phyloP scores from a whole-genome alignment of 2,888 invertebrate species.

The Oscheius sp. region DNA sequence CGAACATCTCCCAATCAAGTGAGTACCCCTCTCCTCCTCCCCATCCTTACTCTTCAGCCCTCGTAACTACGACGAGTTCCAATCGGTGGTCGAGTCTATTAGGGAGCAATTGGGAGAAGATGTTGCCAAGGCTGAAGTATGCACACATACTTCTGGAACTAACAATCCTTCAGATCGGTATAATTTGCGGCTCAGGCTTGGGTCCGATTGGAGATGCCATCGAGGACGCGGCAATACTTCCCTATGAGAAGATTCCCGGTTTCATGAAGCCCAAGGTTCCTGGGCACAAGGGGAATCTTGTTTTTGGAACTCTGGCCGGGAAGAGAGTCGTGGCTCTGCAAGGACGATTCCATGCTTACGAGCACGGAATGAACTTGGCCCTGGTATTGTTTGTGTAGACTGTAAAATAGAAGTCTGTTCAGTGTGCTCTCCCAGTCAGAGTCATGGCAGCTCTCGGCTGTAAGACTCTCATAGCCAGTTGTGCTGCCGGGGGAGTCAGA shows the following conservation, averaged over 20 bases:
- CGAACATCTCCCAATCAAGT: constrained; percentile 14
- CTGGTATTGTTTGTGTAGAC: constrained; percentile 45
- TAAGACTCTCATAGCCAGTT: constrained; percentile 88
- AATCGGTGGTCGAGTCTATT: constrained; percentile 50
- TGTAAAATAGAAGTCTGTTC: constrained; percentile 9
- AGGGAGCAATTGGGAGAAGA: constrained; percentile 46
- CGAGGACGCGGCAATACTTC: constrained; percentile 79
- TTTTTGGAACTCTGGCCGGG: constrained; percentile 86
- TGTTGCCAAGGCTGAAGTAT: constrained; percentile 38
- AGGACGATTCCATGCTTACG: constrained; percentile 95
- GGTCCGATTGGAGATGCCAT: constrained; percentile 79
- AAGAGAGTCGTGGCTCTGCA: constrained; percentile 91
- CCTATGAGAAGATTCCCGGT: constrained; percentile 90
- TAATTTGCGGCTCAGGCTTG: constrained; percentile 95
- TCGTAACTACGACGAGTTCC: constrained; percentile 54
- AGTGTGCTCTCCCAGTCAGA: constrained; percentile 81
- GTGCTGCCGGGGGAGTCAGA: constrained; percentile 95
- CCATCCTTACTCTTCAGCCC: constrained; percentile 42
- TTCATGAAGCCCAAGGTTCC: constrained; percentile 90
- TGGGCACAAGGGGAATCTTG: constrained; percentile 90
- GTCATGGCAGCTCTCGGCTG: constrained; percentile 95
- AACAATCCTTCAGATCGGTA: constrained; percentile 80
- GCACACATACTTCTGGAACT: not conserved
- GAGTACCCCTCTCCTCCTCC: not conserved
- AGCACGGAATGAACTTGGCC: constrained; percentile 81